These are phyloP conservation scores for Brachyistius frenatus DNA, from an alignment of 2,113 vertebrate species.

Conservation along the genomic window DNA sequence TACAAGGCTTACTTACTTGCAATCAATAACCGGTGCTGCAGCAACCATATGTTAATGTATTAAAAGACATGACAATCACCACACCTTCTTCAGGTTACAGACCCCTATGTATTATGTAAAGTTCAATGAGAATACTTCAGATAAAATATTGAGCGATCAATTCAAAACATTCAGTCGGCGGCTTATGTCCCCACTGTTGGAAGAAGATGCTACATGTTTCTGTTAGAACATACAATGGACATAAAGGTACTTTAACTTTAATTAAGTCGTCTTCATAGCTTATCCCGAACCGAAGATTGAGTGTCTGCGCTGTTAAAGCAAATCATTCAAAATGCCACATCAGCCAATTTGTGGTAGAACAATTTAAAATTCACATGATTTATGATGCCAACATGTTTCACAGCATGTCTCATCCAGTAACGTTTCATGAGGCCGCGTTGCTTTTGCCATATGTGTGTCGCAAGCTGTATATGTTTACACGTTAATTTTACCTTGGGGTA, in stretches of 20 bases:
- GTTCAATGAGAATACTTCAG: background rate
- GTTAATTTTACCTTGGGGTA: conserved; percentile 15
- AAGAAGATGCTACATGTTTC: background rate
- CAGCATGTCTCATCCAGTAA: conserved; percentile 16
- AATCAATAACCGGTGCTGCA: conserved; percentile 29
- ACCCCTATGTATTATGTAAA: background rate
- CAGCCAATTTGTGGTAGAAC: too few species aligned
- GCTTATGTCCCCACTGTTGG: background rate
- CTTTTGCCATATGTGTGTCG: background rate
- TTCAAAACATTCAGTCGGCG: background rate
- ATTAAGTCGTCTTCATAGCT: background rate
- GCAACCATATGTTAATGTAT: conserved; percentile 11
- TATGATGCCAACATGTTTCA: background rate
- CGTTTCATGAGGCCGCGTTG: background rate
- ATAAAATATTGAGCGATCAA: conserved; percentile 11
- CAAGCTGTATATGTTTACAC: background rate
- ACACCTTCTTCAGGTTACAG: background rate
- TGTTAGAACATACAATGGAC: background rate
- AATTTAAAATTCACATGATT: background rate
- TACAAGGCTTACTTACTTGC: conserved; percentile 14
- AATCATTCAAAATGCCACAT: conserved; percentile 19
- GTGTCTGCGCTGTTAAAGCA: background rate
- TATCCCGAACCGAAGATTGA: background rate
- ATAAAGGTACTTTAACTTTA: background rate
- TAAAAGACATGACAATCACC: conserved; percentile 5